These are phyloP conservation scores for Pseudopleuronectes americanus DNA, from an alignment of 2,797 vertebrate genomes.

Conservation along the genomic window DNA sequence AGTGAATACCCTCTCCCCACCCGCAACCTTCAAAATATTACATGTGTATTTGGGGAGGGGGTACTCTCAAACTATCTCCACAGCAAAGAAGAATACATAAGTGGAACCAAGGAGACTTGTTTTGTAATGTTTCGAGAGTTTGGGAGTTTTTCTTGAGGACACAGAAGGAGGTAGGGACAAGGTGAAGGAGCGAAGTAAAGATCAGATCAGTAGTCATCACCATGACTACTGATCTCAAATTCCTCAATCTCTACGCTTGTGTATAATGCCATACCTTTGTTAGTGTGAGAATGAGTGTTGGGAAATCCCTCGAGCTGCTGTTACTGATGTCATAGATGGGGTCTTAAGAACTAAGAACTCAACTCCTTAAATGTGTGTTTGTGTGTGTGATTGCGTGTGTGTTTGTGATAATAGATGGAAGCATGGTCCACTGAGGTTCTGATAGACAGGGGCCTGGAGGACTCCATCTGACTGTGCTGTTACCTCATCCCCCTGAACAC, in stretches of 20 bases:
- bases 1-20: slow-evolving; percentile 27
- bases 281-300: slow-evolving; percentile 1
- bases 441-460: slow-evolving; percentile 75
- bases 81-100: slow-evolving; percentile 40
- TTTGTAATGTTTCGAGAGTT: slow-evolving; percentile 47
- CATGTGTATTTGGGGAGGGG: slow-evolving; percentile 34
- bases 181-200: neutral
- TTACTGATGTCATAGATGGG: slow-evolving; percentile 39
- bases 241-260: slow-evolving; percentile 17
- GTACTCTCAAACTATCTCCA: slow-evolving; percentile 28
- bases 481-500: slow-evolving; percentile 77
- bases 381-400: too few relatives aligned
- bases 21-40: too few relatives aligned
- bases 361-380: slow-evolving; percentile 32
- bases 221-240: too few relatives aligned
- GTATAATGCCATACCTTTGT: slow-evolving; percentile 2
- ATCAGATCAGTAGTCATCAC: slow-evolving; percentile 15
- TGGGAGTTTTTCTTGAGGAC: slow-evolving; percentile 47
- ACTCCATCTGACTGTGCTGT: slow-evolving; percentile 67
- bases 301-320: slow-evolving; percentile 39
- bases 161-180: neutral
- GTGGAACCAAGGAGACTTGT: slow-evolving; percentile 49
- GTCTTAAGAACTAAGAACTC: slow-evolving; percentile 30
- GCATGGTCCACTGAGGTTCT: slow-evolving; percentile 69
- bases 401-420: slow-evolving; percentile 72